A percentile compares a stretch with the other conserved stretches of the same genome.
Conservation (phyloP, 1,140 invertebrate genomes). For the Harlomillsia oculata region DNA sequence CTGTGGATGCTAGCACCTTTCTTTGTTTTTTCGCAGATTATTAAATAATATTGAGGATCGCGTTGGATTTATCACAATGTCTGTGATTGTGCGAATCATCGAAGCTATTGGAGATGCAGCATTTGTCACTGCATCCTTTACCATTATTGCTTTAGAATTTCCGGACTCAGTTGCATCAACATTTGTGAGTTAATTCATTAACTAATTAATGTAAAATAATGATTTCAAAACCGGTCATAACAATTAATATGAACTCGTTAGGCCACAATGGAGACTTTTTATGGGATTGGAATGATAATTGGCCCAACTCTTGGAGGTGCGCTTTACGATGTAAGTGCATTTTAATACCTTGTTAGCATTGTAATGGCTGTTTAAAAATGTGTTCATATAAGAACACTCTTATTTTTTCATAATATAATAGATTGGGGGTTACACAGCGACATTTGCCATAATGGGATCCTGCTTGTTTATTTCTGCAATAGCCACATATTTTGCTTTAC, state of each 20-base stretch:
- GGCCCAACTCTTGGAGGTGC: constrained; percentile 64
- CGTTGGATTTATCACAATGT: constrained; percentile 46
- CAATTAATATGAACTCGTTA: not conserved
- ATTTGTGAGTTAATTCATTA: constrained; percentile 41
- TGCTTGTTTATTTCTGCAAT: constrained; percentile 9
- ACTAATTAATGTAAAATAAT: not conserved
- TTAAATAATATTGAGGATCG: constrained; percentile 45
- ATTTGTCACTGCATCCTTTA: constrained; percentile 50
- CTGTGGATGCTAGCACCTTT: not conserved
- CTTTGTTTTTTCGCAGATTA: constrained; percentile 41
- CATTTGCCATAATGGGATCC: constrained; percentile 57
- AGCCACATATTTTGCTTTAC: constrained; percentile 7
- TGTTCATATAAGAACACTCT: not conserved
- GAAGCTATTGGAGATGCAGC: constrained; percentile 52
- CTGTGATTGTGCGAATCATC: constrained; percentile 46
- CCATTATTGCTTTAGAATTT: constrained; percentile 55
- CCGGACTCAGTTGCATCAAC: constrained; percentile 51
- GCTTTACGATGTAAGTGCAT: constrained; percentile 12
- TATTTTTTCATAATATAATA: constrained; percentile 36
- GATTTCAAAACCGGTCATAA: not conserved
- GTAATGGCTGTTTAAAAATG: too few relatives aligned
- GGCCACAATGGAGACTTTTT: constrained; percentile 32
- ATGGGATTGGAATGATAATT: constrained; percentile 52
- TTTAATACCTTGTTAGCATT: too few relatives aligned
- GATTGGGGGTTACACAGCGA: constrained; percentile 71